phyloP scores from a whole-genome alignment of 2,113 vertebrate species.

The Puma concolor region DNA sequence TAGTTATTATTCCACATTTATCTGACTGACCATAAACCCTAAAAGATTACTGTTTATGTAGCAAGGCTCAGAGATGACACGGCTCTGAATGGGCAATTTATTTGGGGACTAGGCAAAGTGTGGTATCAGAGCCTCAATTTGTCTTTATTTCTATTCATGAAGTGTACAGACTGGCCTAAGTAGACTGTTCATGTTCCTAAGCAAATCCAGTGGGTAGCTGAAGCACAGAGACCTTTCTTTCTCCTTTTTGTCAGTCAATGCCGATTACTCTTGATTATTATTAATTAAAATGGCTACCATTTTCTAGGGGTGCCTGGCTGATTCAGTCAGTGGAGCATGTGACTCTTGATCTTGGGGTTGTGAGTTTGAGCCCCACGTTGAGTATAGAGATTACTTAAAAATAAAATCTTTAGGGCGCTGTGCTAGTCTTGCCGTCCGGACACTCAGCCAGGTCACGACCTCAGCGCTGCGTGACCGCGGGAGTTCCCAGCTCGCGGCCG shows the following conservation, averaged over 20 bases:
- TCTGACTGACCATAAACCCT: background rate
- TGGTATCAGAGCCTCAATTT: background rate
- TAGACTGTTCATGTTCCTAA: background rate
- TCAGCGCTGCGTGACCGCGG: too few species aligned
- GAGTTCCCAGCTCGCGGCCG: too few species aligned
- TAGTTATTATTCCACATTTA: background rate
- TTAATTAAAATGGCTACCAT: slow-evolving; percentile 18
- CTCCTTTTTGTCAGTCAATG: background rate
- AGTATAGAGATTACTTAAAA: background rate
- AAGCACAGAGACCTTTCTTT: background rate
- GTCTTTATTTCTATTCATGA: slow-evolving; percentile 10
- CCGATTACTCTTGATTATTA: background rate
- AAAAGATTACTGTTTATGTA: background rate
- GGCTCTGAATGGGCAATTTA: background rate
- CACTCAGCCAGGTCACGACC: too few species aligned
- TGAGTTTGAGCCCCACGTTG: background rate
- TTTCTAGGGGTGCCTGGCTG: background rate
- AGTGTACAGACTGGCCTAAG: background rate
- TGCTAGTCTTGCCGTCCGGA: too few species aligned
- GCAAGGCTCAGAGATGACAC: background rate
- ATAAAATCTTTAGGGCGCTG: background rate
- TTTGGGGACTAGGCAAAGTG: background rate
- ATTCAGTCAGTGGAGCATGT: background rate
- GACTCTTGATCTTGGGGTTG: background rate
- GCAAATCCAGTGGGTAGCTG: background rate